A percentile compares a stretch with the other conserved stretches of the same genome.
Evolutionary conservation across 2,113 vertebrate species (phyloP).

Genomic region (Turnix velox): DNA sequence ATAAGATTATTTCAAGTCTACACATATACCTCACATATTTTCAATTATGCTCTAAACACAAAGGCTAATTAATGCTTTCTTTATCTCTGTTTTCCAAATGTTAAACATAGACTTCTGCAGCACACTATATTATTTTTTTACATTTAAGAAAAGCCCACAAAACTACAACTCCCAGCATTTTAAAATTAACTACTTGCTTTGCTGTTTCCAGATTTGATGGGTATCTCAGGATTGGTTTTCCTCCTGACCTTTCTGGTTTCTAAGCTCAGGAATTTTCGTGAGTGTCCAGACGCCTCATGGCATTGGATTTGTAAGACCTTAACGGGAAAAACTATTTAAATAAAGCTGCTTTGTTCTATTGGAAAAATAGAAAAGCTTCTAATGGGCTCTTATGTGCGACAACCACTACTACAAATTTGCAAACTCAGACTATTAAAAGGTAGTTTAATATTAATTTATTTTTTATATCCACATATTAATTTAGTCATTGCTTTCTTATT

Average conservation of each 20-base stretch:
- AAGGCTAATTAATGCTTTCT: not conserved
- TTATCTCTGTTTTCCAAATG: not conserved
- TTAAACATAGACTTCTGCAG: not conserved
- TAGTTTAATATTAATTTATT: not conserved
- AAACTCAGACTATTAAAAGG: not conserved
- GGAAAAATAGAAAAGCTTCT: not conserved
- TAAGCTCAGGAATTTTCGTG: not conserved
- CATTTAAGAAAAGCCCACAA: not conserved
- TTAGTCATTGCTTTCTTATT: not conserved
- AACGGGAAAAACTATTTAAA: not conserved
- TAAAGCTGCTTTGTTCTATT: not conserved
- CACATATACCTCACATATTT: not conserved
- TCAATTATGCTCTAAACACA: not conserved
- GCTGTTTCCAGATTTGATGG: not conserved
- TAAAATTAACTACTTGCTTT: not conserved
- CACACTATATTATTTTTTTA: not conserved
- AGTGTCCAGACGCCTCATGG: not conserved
- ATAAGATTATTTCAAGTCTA: not conserved
- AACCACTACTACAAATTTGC: not conserved
- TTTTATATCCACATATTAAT: not conserved
- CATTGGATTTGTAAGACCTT: not conserved
- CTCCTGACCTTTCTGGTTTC: not conserved
- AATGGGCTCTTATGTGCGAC: not conserved
- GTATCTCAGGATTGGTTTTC: not conserved
- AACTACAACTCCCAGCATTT: not conserved